phyloP scores from a whole-genome alignment of 2,113 vertebrate genomes.

The Regulus satrapa region DNA sequence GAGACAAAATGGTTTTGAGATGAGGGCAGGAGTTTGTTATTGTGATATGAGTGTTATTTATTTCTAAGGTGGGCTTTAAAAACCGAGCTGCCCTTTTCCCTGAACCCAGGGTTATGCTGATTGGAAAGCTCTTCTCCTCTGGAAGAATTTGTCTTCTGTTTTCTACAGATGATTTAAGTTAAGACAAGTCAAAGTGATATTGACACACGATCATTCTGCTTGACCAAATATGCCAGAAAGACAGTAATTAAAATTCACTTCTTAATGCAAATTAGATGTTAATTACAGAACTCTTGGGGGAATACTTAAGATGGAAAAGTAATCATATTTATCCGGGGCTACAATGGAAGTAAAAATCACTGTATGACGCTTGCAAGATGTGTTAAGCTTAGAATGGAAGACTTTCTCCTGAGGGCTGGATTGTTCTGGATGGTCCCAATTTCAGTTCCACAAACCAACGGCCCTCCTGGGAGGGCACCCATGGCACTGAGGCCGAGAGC shows the following conservation, averaged over 20 bases:
- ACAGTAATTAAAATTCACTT: slow-evolving; percentile 26
- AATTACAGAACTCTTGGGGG: slow-evolving; percentile 18
- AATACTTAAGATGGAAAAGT: slow-evolving; percentile 10
- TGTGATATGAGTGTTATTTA: neutral
- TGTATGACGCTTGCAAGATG: neutral
- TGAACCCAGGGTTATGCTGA: rapidly evolving
- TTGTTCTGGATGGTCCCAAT: neutral
- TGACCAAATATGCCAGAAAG: slow-evolving; percentile 27
- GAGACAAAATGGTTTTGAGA: neutral
- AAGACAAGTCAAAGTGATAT: neutral
- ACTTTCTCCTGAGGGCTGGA: neutral
- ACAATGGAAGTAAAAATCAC: neutral
- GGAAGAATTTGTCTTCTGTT: neutral
- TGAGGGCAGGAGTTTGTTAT: neutral
- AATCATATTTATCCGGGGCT: neutral
- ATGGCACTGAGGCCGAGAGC: neutral
- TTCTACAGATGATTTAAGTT: neutral
- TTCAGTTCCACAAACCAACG: neutral
- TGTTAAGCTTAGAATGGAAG: neutral
- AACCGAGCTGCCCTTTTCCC: rapidly evolving
- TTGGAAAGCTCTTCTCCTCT: neutral
- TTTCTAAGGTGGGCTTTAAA: neutral
- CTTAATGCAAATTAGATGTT: slow-evolving; percentile 19
- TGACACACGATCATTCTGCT: neutral
- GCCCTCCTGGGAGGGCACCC: neutral